Percentiles rank a stretch among this genome's conserved stretches.
Conservation (phyloP, 23 tunicate species). For the Ciona savignyi region DNA sequence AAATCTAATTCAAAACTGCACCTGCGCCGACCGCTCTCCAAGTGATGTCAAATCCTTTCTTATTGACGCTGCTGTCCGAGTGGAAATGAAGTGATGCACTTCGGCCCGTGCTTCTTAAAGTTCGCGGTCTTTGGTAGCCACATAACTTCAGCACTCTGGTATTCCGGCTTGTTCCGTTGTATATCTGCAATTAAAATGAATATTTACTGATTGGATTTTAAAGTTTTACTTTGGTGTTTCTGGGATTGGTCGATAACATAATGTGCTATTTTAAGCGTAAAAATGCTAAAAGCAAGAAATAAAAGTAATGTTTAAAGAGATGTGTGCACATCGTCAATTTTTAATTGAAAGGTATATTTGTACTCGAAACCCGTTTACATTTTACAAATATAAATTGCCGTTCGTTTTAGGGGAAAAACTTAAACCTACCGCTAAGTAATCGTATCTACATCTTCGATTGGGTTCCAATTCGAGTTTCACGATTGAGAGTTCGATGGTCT, state of each 20-base stretch:
- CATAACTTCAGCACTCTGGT: constrained; percentile 18
- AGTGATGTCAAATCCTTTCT: constrained; percentile 13
- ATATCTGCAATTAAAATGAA: too few species aligned
- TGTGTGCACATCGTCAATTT: too few species aligned
- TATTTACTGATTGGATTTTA: too few species aligned
- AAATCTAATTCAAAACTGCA: constrained; percentile 7
- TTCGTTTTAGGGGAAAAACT: too few species aligned
- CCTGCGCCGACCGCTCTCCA: constrained; percentile 26
- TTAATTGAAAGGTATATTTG: too few species aligned
- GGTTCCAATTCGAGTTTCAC: constrained; percentile 20
- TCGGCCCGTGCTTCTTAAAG: constrained; percentile 3
- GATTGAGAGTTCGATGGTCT: constrained; percentile 13
- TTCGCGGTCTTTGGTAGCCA: constrained; percentile 7
- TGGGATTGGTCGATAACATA: too few species aligned
- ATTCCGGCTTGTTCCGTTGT: constrained; percentile 17
- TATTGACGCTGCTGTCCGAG: constrained; percentile 9
- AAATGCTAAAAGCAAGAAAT: too few species aligned
- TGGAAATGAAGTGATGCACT: constrained; percentile 16
- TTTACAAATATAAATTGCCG: too few species aligned
- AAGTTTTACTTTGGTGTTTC: too few species aligned
- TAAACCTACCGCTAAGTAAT: constrained; percentile 19
- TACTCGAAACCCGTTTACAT: too few species aligned
- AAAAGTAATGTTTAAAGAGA: too few species aligned
- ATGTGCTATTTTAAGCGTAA: too few species aligned
- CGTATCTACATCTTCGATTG: constrained; percentile 18